These are phyloP conservation scores for Chrysomela aeneicollis DNA, from an alignment of 2,888 invertebrate genomes.

Conservation along the genomic window DNA sequence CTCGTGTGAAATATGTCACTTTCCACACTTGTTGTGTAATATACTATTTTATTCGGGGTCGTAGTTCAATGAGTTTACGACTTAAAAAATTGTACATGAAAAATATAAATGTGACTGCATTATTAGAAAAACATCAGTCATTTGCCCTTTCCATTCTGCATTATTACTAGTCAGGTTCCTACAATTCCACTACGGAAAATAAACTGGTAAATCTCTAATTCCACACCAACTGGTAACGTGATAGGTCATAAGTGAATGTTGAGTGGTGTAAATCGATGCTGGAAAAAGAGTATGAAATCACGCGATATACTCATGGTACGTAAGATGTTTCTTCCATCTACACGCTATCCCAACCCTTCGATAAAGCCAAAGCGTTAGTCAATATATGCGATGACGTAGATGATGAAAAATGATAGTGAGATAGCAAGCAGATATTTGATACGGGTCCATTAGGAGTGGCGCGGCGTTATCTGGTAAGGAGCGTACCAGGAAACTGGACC, in stretches of 20 bases:
- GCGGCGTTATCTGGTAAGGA: constrained; percentile 33
- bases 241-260: constrained; percentile 48
- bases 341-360: constrained; percentile 39
- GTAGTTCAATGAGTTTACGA: too few species aligned
- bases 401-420: constrained; percentile 58
- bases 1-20: too few species aligned
- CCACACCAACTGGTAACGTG: constrained; percentile 33
- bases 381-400: constrained; percentile 53
- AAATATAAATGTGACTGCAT: too few species aligned
- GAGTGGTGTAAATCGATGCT: constrained; percentile 49
- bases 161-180: not conserved
- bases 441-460: constrained; percentile 56
- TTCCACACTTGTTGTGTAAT: too few species aligned
- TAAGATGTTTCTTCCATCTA: constrained; percentile 19
- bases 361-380: constrained; percentile 50
- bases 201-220: not conserved
- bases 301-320: constrained; percentile 27
- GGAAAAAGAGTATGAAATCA: constrained; percentile 32
- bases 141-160: too few species aligned
- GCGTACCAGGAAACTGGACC: constrained; percentile 38
- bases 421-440: constrained; percentile 57
- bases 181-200: not conserved
- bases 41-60: too few species aligned
- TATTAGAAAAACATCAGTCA: too few species aligned
- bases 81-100: too few species aligned